phyloP scores from a whole-genome alignment of 1,140 invertebrate species.

The Zophobas morio region DNA sequence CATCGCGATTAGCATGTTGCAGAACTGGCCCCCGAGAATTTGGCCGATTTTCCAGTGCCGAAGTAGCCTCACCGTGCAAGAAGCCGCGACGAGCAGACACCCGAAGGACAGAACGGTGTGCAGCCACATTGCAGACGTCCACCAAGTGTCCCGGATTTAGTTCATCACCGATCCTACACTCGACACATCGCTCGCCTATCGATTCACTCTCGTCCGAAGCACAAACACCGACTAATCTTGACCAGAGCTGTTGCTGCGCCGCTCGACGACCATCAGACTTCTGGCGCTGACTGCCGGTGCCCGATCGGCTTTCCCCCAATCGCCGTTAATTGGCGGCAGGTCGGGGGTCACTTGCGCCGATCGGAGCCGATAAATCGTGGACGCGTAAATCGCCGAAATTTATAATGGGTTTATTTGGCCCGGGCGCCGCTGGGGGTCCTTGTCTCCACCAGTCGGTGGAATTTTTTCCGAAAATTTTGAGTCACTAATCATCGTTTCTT shows the following conservation, averaged over 20 bases:
- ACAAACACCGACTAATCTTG: conserved; percentile 36
- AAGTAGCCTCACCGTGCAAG: conserved; percentile 32
- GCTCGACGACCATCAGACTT: conserved; percentile 35
- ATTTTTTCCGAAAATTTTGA: too few species aligned
- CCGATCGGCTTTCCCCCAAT: conserved; percentile 48
- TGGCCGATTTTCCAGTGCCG: background rate
- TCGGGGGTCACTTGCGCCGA: conserved; percentile 45
- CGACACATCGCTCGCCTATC: conserved; percentile 30
- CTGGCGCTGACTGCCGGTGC: conserved; percentile 41
- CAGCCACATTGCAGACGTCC: conserved; percentile 48
- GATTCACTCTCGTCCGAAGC: conserved; percentile 34
- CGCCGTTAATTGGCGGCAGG: conserved; percentile 48
- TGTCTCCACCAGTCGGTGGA: too few species aligned
- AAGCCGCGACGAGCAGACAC: conserved; percentile 32
- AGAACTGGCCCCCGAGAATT: too few species aligned
- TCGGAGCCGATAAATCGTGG: conserved; percentile 23
- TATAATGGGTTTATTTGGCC: background rate
- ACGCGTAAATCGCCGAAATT: conserved; percentile 5
- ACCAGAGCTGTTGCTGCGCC: conserved; percentile 15
- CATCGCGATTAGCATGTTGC: background rate
- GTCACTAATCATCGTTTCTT: too few species aligned
- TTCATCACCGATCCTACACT: conserved; percentile 29
- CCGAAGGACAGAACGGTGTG: conserved; percentile 43
- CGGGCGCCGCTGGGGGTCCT: background rate
- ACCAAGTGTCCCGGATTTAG: conserved; percentile 39